Percentiles rank a stretch among this genome's conserved stretches.
Conservation (phyloP, 2,888 invertebrate genomes). For the Ferdinandea cuprea region DNA sequence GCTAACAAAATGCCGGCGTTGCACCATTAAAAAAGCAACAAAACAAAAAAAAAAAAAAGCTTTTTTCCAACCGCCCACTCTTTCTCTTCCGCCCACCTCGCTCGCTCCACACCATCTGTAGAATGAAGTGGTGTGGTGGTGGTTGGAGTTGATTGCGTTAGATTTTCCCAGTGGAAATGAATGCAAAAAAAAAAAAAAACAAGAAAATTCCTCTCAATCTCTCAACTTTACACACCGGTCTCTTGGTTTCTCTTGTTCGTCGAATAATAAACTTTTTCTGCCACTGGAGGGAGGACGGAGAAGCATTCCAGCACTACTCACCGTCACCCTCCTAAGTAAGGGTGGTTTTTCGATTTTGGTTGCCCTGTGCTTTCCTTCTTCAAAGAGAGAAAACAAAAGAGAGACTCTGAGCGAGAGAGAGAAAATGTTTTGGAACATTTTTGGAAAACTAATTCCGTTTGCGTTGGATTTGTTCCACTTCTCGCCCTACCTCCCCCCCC, state of each 20-base stretch:
- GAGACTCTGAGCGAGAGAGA: neutral
- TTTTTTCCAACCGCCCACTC: constrained; percentile 36
- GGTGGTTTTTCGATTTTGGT: constrained; percentile 5
- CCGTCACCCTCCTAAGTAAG: neutral
- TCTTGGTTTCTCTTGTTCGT: constrained; percentile 6
- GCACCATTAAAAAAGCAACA: constrained; percentile 56
- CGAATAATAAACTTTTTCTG: neutral
- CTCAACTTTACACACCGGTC: neutral
- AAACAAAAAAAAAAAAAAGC: constrained; percentile 31
- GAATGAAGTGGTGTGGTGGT: constrained; percentile 50
- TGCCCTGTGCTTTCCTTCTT: constrained; percentile 17
- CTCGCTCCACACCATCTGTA: constrained; percentile 24
- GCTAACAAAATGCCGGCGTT: constrained; percentile 68
- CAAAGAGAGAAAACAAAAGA: neutral
- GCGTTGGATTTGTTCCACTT: constrained; percentile 35
- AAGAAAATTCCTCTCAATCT: constrained; percentile 17
- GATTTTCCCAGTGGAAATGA: constrained; percentile 46
- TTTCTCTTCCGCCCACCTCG: no score
- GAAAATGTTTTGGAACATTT: constrained; percentile 22
- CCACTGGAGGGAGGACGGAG: neutral
- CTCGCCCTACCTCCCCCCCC: no score
- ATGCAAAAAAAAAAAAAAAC: neutral
- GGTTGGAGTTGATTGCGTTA: constrained; percentile 41
- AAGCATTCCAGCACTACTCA: neutral
- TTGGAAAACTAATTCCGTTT: constrained; percentile 47